phyloP scores from a whole-genome alignment of 2,113 vertebrate species.

The Globicephala melas region DNA sequence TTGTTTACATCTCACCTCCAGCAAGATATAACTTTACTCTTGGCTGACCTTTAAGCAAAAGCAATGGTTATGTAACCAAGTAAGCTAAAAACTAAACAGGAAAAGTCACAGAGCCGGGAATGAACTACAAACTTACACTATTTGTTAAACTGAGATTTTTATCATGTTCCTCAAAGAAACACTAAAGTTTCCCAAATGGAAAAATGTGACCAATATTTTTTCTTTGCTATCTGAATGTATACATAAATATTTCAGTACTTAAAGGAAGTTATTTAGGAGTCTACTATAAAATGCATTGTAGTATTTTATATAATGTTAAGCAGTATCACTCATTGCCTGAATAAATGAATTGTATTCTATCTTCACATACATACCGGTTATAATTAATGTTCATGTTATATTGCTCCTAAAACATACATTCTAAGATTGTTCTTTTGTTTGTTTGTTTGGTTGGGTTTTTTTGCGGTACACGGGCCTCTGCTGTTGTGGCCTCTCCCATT shows the following conservation, averaged over 20 bases:
- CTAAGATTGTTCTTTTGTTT: background rate
- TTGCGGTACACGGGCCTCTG: no score
- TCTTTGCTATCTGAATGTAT: conserved; percentile 62
- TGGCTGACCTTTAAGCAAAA: conserved; percentile 78
- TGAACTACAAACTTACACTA: conserved; percentile 67
- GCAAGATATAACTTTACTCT: conserved; percentile 78
- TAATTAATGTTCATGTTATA: background rate
- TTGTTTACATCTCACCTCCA: conserved; percentile 80
- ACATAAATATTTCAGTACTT: conserved; percentile 67
- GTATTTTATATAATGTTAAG: conserved; percentile 31
- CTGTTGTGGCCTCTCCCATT: no score
- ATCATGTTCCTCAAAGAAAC: conserved; percentile 64
- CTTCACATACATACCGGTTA: conserved; percentile 33
- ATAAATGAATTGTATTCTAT: background rate
- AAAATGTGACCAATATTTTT: conserved; percentile 61
- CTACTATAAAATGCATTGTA: conserved; percentile 29
- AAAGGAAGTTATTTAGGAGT: conserved; percentile 45
- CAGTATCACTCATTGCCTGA: background rate
- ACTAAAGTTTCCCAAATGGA: conserved; percentile 59
- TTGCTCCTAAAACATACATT: conserved; percentile 6
- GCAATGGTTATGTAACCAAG: conserved; percentile 72
- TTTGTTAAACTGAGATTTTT: conserved; percentile 75
- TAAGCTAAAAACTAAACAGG: conserved; percentile 79
- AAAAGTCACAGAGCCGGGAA: conserved; percentile 72
- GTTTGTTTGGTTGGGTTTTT: no score